These are phyloP conservation scores for Halictus rubicundus DNA, from an alignment of 1,140 invertebrate genomes.

Conservation along the genomic window DNA sequence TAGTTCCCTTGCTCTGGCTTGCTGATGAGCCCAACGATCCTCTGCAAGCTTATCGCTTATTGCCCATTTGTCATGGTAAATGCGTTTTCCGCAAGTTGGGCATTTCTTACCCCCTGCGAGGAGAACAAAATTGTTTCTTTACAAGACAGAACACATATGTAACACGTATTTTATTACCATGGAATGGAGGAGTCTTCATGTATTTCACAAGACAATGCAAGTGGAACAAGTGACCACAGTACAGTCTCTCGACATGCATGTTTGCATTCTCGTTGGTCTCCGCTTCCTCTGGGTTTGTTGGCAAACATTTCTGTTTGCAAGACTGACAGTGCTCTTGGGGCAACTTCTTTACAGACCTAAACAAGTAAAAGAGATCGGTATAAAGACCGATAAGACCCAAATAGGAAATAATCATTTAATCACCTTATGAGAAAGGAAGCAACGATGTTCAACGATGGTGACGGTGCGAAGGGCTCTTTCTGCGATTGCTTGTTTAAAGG, in stretches of 20 bases:
- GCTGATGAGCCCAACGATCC: conserved; percentile 89
- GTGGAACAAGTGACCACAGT: conserved; percentile 89
- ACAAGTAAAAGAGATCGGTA: conserved; percentile 11
- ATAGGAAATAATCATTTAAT: not conserved
- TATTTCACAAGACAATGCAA: conserved; percentile 86
- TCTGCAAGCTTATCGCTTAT: conserved; percentile 87
- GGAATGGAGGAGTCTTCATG: conserved; percentile 89
- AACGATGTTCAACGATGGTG: conserved; percentile 83
- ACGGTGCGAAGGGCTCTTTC: conserved; percentile 82
- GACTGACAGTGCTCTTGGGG: conserved; percentile 84
- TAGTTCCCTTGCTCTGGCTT: conserved; percentile 87
- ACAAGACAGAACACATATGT: conserved; percentile 7
- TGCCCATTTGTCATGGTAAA: conserved; percentile 90
- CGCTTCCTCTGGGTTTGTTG: conserved; percentile 81
- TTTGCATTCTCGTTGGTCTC: conserved; percentile 82
- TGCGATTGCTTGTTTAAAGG: conserved; percentile 82
- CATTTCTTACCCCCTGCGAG: conserved; percentile 84
- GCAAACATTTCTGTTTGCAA: conserved; percentile 84
- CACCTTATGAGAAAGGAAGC: conserved; percentile 83
- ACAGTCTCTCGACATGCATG: conserved; percentile 86
- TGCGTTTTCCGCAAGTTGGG: conserved; percentile 83
- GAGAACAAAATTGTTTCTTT: conserved; percentile 7
- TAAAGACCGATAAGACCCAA: not conserved
- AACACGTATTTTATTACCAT: conserved; percentile 79
- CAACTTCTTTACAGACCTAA: conserved; percentile 81